These are phyloP conservation scores for Whitmania pigra DNA, from an alignment of 1,140 invertebrate genomes.

Conservation along the genomic window DNA sequence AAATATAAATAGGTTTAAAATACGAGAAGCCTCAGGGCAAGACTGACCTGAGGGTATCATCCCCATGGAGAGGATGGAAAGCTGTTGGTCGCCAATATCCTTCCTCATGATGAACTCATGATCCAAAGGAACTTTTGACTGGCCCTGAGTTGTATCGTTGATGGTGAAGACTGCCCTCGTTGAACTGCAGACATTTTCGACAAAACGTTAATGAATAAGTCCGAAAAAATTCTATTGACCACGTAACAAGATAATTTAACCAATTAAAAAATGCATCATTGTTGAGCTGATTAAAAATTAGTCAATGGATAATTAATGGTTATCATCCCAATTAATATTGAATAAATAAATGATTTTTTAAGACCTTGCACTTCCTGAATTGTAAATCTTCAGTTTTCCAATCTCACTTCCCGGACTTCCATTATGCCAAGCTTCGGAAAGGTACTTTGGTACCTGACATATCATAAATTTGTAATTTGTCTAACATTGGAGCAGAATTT, in stretches of 20 bases:
- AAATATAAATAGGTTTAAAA: too few relatives aligned
- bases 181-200: not conserved
- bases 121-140: not conserved
- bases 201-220: too few relatives aligned
- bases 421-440: constrained; percentile 6
- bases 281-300: not conserved
- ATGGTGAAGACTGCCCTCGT: not conserved
- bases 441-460: constrained; percentile 13
- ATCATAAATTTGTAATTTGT: not conserved
- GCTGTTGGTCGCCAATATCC: not conserved
- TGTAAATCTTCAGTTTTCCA: constrained; percentile 8
- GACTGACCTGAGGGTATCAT: not conserved
- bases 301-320: not conserved
- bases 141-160: not conserved
- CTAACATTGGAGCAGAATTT: too few relatives aligned
- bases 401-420: constrained; percentile 11
- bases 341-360: too few relatives aligned
- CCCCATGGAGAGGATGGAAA: not conserved
- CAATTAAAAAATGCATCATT: not conserved
- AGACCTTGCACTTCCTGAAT: too few relatives aligned
- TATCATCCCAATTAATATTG: too few relatives aligned
- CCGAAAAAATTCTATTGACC: not conserved
- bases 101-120: constrained; percentile 2
- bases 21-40: too few relatives aligned
- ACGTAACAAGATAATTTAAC: not conserved